Conservation (phyloP, 1,140 invertebrate genomes). For the Dryas iulia region DNA sequence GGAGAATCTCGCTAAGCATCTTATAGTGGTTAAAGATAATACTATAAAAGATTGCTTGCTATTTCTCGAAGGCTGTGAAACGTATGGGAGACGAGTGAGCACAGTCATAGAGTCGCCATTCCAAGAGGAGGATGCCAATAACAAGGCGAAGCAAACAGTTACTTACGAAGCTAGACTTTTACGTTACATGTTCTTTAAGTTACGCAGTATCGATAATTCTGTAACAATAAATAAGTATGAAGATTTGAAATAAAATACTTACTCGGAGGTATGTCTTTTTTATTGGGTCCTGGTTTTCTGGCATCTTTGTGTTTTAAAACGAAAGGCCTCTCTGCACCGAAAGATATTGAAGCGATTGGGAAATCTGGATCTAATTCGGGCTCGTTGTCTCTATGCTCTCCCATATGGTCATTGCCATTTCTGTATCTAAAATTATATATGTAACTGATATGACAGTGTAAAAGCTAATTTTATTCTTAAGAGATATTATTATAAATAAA, state of each 20-base stretch:
- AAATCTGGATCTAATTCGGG: slow-evolving; percentile 82
- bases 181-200: slow-evolving; percentile 90
- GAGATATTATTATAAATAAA: neutral
- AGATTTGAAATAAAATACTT: slow-evolving; percentile 67
- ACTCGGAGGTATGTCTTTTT: slow-evolving; percentile 67
- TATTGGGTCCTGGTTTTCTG: slow-evolving; percentile 71
- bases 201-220: slow-evolving; percentile 81
- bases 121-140: slow-evolving; percentile 85
- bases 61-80: slow-evolving; percentile 96
- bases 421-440: slow-evolving; percentile 80
- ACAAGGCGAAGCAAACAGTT: slow-evolving; percentile 94
- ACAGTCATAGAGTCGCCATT: slow-evolving; percentile 91
- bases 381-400: slow-evolving; percentile 87
- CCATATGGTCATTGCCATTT: slow-evolving; percentile 86
- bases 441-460: neutral
- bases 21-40: slow-evolving; percentile 93
- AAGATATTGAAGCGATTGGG: slow-evolving; percentile 86
- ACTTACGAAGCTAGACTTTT: slow-evolving; percentile 94
- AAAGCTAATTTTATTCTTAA: neutral
- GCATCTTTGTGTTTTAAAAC: slow-evolving; percentile 84
- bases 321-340: slow-evolving; percentile 85
- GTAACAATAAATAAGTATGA: slow-evolving; percentile 79
- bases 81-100: slow-evolving; percentile 91
- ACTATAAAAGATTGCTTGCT: slow-evolving; percentile 94
- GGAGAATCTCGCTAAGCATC: slow-evolving; percentile 95